Base-by-base conservation (phyloP, 1,140 invertebrate genomes). In the Eriocheir sinensis region DNA sequence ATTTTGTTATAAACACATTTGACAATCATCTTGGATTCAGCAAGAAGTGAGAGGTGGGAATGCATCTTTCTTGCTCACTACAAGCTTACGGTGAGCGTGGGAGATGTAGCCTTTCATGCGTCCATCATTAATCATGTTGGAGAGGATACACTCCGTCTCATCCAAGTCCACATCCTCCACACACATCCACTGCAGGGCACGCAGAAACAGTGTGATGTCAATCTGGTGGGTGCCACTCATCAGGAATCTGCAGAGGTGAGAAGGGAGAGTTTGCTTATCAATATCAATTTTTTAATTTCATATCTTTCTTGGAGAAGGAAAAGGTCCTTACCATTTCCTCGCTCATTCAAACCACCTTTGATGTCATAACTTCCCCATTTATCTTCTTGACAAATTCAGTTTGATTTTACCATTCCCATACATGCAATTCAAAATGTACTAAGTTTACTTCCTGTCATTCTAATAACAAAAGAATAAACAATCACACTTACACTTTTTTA, bases 81-180 rank as follows among this genome's bases (percentile, higher is more conserved):
- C 99, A 88, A 99, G 97, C 97, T 99, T 99, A 96, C 99, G 98
- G 97, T 99, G 99, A 95, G 99, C 98, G 97, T 99, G 98, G 0
- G 99, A 99, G 96, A 99, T 99, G 96, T 99, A 99, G 0, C 99
- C 99, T 97, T 99, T 98, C 94, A 99, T 98, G 97, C 98, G 98
- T 1, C 98, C 98, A 96, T 99, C 99, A 96, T 98, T 98, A 96
- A 99, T 99, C 38, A 99, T 97, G 97, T 99, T 99, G 0, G 99
- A 98, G 17, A 99, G 97, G 96, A 99, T 98, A 97, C 99, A 99
- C 96, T 99, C 98, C 0, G 99, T 99, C 97, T 99, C 99, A 97
- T 99, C 99, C 95, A 98, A 97, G 96, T 99, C 98, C 21, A 99
- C 98, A 96, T 99, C 98, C 44, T 98, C 98, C 91, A 99, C 97